Conservation (phyloP, 2,113 vertebrate species). For the Camelus bactrianus region DNA sequence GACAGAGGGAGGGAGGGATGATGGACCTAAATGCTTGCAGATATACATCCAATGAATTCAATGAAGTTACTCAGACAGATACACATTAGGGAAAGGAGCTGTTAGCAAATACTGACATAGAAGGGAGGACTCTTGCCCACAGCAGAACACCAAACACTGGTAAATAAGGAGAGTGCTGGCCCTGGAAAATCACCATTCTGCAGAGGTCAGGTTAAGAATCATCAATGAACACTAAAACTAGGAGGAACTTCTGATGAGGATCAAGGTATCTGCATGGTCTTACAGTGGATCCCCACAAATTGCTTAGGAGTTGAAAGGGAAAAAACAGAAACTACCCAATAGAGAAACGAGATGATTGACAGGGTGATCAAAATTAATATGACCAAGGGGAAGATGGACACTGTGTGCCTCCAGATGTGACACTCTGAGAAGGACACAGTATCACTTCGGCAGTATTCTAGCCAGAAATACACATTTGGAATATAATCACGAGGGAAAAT, state of each 20-base stretch:
- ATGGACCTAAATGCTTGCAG: neutral
- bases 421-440: neutral
- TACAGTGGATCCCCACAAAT: neutral
- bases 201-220: neutral
- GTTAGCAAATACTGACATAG: neutral
- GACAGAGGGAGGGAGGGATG: neutral
- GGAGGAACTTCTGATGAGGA: neutral
- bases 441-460: neutral
- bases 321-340: neutral
- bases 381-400: neutral
- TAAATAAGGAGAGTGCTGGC: neutral
- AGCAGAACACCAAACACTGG: neutral
- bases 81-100: neutral
- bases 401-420: neutral
- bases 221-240: neutral
- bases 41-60: neutral
- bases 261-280: neutral
- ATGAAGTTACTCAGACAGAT: neutral
- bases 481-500: conserved; percentile 26
- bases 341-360: neutral
- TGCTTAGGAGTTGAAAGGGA: neutral
- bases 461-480: neutral
- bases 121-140: neutral
- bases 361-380: conserved; percentile 4
- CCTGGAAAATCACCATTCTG: neutral